These are phyloP conservation scores for Stomatorhinus ivindoensis DNA, from an alignment of 2,113 vertebrate genomes.

Conservation along the genomic window DNA sequence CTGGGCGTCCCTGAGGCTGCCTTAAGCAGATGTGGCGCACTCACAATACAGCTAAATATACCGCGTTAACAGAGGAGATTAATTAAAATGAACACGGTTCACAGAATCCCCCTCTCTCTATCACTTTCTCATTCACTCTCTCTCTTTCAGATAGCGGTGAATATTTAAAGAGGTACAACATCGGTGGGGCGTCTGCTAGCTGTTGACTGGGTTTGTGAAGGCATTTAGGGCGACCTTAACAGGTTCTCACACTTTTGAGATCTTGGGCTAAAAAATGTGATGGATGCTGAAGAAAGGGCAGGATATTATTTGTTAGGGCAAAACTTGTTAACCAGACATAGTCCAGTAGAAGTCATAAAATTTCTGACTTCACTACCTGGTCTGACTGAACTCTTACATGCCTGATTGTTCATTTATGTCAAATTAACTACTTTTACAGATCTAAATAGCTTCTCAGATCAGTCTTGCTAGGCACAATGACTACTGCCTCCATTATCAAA, in stretches of 20 bases:
- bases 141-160: conserved; percentile 17
- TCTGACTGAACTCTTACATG: neutral
- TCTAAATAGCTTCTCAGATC: neutral
- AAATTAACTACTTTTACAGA: neutral
- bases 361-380: neutral
- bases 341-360: neutral
- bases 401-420: neutral
- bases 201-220: neutral
- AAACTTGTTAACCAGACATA: neutral
- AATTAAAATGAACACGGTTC: conserved; percentile 51
- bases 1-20: conserved; percentile 56
- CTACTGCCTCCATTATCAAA: neutral
- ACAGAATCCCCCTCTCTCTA: conserved; percentile 34
- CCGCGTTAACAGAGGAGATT: conserved; percentile 50
- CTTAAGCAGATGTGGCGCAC: conserved; percentile 55
- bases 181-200: neutral
- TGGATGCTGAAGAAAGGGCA: neutral
- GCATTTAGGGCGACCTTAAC: neutral
- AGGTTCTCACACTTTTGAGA: neutral
- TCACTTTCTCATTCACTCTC: conserved; percentile 8
- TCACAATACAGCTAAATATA: conserved; percentile 66
- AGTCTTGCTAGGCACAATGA: neutral
- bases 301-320: neutral
- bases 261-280: neutral
- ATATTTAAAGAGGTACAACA: conserved; percentile 20